Evolutionary conservation across 2,797 vertebrate genomes (phyloP), one percentile per base, ranked within the genome.

Genomic region (Girardinus metallicus): DNA sequence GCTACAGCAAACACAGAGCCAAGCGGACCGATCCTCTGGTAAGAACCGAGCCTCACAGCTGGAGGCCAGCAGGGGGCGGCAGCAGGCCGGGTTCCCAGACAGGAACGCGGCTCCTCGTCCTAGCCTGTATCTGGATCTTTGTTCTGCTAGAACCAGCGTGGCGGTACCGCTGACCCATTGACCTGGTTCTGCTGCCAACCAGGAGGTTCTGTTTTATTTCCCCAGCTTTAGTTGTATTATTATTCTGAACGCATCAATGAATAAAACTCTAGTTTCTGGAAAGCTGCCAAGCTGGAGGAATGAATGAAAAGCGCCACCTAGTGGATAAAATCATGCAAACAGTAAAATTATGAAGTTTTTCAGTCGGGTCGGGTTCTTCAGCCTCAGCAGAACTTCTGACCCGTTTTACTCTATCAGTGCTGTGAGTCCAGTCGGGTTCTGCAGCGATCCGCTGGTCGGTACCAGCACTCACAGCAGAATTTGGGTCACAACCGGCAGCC

Each of bases 31-130:
- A 80, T 34, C 82, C 89, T 64, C 81, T 73, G 91, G 92, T 93
- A 85, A 92, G 91, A 75, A 44, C 41, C n/a, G 4, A 55, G 26
- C 11, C 6, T 21, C 31, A 23, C 86, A 88, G 80, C 74, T 77
- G 88, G 82, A 34, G 36, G 71, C 86, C 89, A 85, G 80, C 82
- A 91, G 88, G 26, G 85, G 88, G 86, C 80, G 73, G 79, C 84
- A 87, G 53, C 53, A n/a, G 26, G 53, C 26, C 26, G 26, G 53
- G 23, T 53, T 26, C 2, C 7, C 49, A 6, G 53, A 53, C 6
- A 23, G 49, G 49, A 53, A 23, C 49, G 26, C 49, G 21, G 55
- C 15, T 60, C n/a, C 55, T 18, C 11, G 31, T 60, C n/a, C 55
- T 5, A 53, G 23, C 23, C 2, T 9, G 10, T 23, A 26, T 11